Evolutionary conservation across 2,797 vertebrate species (phyloP).

Genomic region (Luscinia megarhynchos): DNA sequence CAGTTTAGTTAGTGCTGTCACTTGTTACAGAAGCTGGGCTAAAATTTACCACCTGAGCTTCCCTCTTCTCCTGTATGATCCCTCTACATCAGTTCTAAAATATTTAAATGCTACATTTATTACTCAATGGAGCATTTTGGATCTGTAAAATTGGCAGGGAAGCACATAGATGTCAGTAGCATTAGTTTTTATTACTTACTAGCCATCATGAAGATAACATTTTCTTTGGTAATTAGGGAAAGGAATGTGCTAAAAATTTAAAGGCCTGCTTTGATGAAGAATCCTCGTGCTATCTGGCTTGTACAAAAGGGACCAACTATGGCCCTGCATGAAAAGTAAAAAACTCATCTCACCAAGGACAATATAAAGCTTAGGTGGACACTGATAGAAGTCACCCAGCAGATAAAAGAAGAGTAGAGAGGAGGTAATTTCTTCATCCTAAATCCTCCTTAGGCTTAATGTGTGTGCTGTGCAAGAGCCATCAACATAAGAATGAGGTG

Average conservation of each 20-base stretch:
- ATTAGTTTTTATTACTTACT: neutral
- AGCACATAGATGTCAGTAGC: neutral
- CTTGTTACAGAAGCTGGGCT: neutral
- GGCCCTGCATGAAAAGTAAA: accelerated
- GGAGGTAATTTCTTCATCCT: neutral
- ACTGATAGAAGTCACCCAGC: neutral
- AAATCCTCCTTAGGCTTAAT: neutral
- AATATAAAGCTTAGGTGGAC: neutral
- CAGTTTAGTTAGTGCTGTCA: neutral
- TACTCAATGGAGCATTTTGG: neutral
- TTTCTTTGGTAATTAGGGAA: neutral
- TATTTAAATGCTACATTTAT: neutral
- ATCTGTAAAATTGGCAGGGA: neutral
- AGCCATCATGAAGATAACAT: neutral
- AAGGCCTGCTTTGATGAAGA: neutral
- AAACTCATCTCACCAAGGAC: neutral
- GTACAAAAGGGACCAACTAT: neutral
- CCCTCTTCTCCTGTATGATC: neutral
- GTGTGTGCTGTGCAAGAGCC: neutral
- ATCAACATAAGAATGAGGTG: neutral
- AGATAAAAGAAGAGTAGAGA: neutral
- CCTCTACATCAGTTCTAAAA: neutral
- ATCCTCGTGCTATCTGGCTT: neutral
- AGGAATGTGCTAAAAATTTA: neutral
- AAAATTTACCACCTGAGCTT: neutral